These are phyloP conservation scores for Cataglyphis cursor DNA, from an alignment of 2,888 invertebrate genomes.

Conservation along the genomic window DNA sequence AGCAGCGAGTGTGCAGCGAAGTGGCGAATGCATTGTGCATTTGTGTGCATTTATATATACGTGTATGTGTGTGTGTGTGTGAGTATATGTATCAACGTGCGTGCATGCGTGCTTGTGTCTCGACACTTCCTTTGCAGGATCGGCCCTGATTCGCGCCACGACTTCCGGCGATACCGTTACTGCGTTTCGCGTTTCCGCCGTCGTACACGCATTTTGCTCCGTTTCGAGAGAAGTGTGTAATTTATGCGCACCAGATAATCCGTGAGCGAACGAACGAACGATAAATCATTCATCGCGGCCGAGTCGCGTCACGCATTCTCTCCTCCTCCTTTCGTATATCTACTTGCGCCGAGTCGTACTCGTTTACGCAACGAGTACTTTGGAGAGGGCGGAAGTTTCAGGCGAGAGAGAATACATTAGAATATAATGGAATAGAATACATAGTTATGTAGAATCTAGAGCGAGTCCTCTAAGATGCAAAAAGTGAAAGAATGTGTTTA, in stretches of 20 bases:
- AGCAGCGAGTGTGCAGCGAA: constrained; percentile 48
- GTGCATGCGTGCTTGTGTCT: background rate
- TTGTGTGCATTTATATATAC: background rate
- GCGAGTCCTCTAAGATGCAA: constrained; percentile 5
- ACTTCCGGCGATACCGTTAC: constrained; percentile 54
- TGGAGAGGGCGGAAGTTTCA: constrained; percentile 47
- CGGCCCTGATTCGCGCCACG: constrained; percentile 47
- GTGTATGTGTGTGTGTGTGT: background rate
- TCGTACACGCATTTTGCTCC: constrained; percentile 15
- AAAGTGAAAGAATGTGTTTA: background rate
- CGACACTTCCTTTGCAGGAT: constrained; percentile 33
- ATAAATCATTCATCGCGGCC: constrained; percentile 52
- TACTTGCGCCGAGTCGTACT: constrained; percentile 33
- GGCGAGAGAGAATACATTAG: constrained; percentile 46
- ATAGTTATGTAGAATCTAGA: constrained; percentile 26
- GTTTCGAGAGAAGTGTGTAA: constrained; percentile 41
- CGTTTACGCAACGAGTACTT: constrained; percentile 45
- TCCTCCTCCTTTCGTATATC: constrained; percentile 10
- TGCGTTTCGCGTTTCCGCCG: constrained; percentile 46
- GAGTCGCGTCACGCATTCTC: constrained; percentile 40
- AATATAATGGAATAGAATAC: constrained; percentile 49
- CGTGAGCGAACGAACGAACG: constrained; percentile 36
- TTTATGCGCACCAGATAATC: constrained; percentile 51
- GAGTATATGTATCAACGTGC: no score
- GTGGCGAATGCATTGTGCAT: background rate